Evolutionary conservation across 2,113 vertebrate species (phyloP), one percentile per base, ranked within the genome.

Genomic region (Vidua macroura): DNA sequence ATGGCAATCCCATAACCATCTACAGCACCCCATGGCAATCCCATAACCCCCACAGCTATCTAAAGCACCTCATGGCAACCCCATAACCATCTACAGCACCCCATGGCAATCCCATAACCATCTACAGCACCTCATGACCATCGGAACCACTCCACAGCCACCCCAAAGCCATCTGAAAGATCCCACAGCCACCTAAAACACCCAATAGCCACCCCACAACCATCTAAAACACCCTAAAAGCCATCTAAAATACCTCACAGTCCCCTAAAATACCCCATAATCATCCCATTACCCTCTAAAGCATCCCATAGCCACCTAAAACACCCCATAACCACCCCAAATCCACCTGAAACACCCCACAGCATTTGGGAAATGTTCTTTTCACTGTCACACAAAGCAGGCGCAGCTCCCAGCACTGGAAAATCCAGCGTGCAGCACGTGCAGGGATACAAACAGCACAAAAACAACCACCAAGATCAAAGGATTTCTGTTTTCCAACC

Each of bases 141-240:
- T 35, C 8, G 35, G 35, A 35, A 35, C 35, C 35, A 35, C 35
- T 35, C 35, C 35, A 35, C 35, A 35, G 35, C 35, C 33, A 48
- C 9, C 16, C 4, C n/a, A 24, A 0, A 4, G 2, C 18, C 28
- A 41, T 13, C 25, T 35, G 35, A 35, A 35, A 35, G 35, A 39
- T 6, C 15, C 2, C 18, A 46, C 0, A 37, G 2, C 5, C n/a
- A 25, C 1, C 16, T n/a, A 44, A 56, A 80, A 6, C 19, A 44
- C 13, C 12, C 9, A 7, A 35, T 5, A 18, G 2, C 9, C n/a
- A 68, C 7, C 28, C 39, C 8, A 46, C 0, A 37, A 14, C 3
- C 41, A 46, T 1, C 23, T n/a, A 15, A 73, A 44, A 13, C 15
- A 53, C 8, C 27, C 49, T 7, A 13, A 53, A 5, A 68, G 10